A percentile compares a stretch with the other conserved stretches of the same genome.
These are phyloP conservation scores for Ptilonorhynchus violaceus DNA, from an alignment of 2,113 vertebrate genomes.

Conservation along the genomic window DNA sequence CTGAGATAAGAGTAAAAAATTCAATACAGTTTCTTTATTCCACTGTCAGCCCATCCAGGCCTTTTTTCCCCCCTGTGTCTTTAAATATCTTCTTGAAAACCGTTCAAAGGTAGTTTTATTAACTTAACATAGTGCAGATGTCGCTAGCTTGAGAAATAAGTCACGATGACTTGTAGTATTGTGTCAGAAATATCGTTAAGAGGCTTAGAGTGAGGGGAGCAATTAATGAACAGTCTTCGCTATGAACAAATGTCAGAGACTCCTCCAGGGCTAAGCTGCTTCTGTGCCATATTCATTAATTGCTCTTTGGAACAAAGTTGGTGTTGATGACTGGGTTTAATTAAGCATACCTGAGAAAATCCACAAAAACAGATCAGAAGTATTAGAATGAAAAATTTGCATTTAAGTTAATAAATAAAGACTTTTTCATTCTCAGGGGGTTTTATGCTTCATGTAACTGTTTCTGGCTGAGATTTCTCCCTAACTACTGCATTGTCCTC, in stretches of 20 bases:
- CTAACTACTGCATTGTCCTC: background rate
- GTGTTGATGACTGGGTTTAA: conserved; percentile 40
- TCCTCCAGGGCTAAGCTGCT: conserved; percentile 18
- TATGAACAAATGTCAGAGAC: conserved; percentile 4
- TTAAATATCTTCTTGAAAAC: background rate
- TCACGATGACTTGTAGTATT: background rate
- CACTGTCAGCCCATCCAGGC: background rate
- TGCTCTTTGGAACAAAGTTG: conserved; percentile 31
- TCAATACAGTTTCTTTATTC: background rate
- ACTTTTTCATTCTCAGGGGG: background rate
- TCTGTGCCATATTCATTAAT: conserved; percentile 42
- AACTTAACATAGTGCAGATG: background rate
- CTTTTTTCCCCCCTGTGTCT: background rate
- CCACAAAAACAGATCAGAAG: background rate
- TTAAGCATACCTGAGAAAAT: conserved; percentile 44
- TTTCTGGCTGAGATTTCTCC: background rate
- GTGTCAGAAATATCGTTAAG: conserved; percentile 25
- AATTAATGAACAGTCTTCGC: conserved; percentile 40
- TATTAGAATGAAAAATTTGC: background rate
- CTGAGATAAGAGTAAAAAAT: background rate
- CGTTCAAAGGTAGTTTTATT: conserved; percentile 30
- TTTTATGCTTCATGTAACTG: background rate
- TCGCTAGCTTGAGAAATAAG: background rate
- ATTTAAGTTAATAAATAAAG: background rate
- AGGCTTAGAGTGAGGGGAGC: conserved; percentile 13